These are phyloP conservation scores for Ataeniobius toweri DNA, from an alignment of 2,797 vertebrate genomes.

Conservation along the genomic window DNA sequence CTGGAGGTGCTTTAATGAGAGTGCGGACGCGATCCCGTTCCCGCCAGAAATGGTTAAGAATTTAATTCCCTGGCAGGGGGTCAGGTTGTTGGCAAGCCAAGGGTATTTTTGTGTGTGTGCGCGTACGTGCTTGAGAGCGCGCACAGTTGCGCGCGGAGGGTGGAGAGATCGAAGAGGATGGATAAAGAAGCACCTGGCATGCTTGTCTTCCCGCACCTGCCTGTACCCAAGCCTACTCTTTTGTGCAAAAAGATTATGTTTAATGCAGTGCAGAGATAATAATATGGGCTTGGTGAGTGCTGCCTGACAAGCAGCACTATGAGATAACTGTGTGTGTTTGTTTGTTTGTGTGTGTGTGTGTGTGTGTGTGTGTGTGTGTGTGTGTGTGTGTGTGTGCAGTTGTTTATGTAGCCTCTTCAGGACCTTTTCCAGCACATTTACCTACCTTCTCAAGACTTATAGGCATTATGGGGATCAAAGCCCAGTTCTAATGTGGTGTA, in stretches of 20 bases:
- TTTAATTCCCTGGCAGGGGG: slow-evolving; percentile 41
- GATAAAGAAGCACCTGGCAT: slow-evolving; percentile 54
- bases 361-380: slow-evolving; percentile 6
- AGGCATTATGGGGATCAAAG: neutral
- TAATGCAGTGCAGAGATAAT: slow-evolving; percentile 22
- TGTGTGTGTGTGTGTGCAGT: neutral
- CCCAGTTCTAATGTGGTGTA: neutral
- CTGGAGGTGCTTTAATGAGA: slow-evolving; percentile 52
- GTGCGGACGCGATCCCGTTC: slow-evolving; percentile 19
- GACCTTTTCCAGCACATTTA: neutral
- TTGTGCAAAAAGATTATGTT: slow-evolving; percentile 25
- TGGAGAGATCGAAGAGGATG: slow-evolving; percentile 1
- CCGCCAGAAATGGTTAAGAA: slow-evolving; percentile 44
- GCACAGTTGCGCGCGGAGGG: neutral
- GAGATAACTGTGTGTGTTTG: slow-evolving; percentile 24
- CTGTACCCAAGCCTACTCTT: slow-evolving; percentile 2
- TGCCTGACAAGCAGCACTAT: slow-evolving; percentile 14
- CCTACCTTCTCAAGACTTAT: neutral
- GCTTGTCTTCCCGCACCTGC: slow-evolving; percentile 27
- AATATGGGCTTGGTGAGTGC: slow-evolving; percentile 12
- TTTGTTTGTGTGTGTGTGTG: neutral
- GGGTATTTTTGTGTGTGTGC: neutral
- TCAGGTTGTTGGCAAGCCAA: neutral
- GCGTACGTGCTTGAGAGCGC: neutral
- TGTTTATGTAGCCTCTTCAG: neutral